Percentiles rank a stretch among this genome's conserved stretches.
These are phyloP conservation scores for Bicyclus anynana DNA, from an alignment of 1,140 invertebrate genomes.

Conservation along the genomic window DNA sequence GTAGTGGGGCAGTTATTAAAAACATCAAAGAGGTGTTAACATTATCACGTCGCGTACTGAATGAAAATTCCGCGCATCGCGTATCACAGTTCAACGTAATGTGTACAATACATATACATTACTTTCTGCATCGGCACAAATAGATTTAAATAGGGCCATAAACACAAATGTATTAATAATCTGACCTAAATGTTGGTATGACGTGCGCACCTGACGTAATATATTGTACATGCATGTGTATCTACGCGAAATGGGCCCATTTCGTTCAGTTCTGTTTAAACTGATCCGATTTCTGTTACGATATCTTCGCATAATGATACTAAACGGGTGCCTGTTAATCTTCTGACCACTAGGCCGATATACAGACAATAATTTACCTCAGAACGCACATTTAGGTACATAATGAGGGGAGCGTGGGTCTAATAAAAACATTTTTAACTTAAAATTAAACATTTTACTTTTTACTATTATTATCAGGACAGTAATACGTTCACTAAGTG, in stretches of 20 bases:
- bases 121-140: slow-evolving; percentile 40
- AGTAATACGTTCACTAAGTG: not conserved
- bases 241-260: slow-evolving; percentile 36
- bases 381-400: too few species aligned
- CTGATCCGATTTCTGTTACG: slow-evolving; percentile 37
- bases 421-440: too few species aligned
- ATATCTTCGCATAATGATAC: slow-evolving; percentile 12
- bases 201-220: slow-evolving; percentile 56
- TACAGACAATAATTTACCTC: slow-evolving; percentile 2
- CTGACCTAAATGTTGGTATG: slow-evolving; percentile 61
- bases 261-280: slow-evolving; percentile 28
- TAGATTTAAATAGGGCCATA: slow-evolving; percentile 56
- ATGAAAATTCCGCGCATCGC: slow-evolving; percentile 22
- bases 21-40: slow-evolving; percentile 11
- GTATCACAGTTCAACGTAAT: slow-evolving; percentile 13
- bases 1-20: slow-evolving; percentile 4
- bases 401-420: not conserved
- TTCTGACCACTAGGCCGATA: not conserved
- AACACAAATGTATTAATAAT: slow-evolving; percentile 55
- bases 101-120: slow-evolving; percentile 30
- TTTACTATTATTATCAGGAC: not conserved
- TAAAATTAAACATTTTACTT: too few species aligned
- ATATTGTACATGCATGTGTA: slow-evolving; percentile 24
- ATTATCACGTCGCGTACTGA: slow-evolving; percentile 20
- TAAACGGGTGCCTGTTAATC: slow-evolving; percentile 4